Conservation (phyloP, 2,113 vertebrate species). For the Craseonycteris thonglongyai region DNA sequence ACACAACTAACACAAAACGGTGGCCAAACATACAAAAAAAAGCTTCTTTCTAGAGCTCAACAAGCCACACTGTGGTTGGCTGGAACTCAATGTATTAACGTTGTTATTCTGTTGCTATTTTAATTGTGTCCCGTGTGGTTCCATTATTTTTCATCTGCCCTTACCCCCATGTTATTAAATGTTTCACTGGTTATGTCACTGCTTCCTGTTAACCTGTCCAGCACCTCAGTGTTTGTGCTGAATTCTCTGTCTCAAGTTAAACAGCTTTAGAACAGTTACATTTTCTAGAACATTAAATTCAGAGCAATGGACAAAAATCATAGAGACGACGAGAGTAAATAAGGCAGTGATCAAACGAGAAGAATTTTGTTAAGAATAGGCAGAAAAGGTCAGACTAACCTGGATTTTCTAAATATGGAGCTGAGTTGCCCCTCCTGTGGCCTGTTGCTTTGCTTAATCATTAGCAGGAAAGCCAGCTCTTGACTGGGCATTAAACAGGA, state of each 20-base stretch:
- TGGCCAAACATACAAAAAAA: background rate
- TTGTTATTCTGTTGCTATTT: slow-evolving; percentile 16
- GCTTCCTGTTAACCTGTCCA: slow-evolving; percentile 17
- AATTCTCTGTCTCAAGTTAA: slow-evolving; percentile 31
- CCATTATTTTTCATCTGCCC: slow-evolving; percentile 16
- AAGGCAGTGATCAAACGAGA: background rate
- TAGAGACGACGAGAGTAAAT: background rate
- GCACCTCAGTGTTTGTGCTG: background rate
- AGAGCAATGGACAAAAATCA: background rate
- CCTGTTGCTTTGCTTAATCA: background rate
- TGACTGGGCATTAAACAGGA: background rate
- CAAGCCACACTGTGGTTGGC: background rate
- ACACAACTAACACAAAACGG: background rate
- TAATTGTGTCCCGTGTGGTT: background rate
- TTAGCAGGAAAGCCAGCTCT: background rate
- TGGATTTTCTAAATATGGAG: background rate
- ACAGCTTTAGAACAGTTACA: background rate
- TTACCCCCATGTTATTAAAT: slow-evolving; percentile 38
- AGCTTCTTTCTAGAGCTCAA: background rate
- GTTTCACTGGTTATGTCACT: slow-evolving; percentile 23
- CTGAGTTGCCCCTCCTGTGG: background rate
- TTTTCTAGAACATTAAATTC: slow-evolving; percentile 1
- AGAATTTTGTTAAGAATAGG: background rate
- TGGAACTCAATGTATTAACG: background rate
- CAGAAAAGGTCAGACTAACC: background rate